phyloP scores from a whole-genome alignment of 2,888 invertebrate species.

The Pseudococcus longispinus region DNA sequence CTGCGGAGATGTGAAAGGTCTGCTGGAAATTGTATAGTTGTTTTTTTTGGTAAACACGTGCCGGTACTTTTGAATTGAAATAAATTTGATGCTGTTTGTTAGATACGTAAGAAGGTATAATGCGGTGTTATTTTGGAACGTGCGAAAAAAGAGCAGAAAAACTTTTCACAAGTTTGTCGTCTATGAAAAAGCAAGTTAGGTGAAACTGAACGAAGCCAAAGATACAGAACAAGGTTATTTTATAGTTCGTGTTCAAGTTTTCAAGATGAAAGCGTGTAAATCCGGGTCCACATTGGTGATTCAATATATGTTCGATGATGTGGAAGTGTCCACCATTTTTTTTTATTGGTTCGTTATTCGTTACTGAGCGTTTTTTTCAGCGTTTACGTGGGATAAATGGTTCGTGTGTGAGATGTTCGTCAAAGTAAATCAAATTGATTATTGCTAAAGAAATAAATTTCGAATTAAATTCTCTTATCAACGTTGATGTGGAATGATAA shows the following conservation, averaged over 20 bases:
- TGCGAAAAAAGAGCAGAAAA: neutral
- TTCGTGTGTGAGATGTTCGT: too few species aligned
- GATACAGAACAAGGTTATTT: neutral
- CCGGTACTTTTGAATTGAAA: neutral
- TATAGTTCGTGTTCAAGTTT: neutral
- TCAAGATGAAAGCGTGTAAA: neutral
- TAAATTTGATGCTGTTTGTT: neutral
- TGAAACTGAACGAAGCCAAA: neutral
- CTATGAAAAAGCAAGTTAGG: neutral
- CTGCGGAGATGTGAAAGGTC: neutral
- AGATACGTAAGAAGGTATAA: neutral
- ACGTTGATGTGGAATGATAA: too few species aligned
- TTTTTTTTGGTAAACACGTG: neutral
- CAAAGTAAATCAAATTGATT: too few species aligned
- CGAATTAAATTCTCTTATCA: too few species aligned
- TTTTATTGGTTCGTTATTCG: neutral
- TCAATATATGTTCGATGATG: neutral
- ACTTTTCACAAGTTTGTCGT: neutral
- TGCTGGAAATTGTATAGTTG: neutral
- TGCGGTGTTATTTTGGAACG: neutral
- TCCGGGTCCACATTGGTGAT: neutral
- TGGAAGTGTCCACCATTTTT: neutral
- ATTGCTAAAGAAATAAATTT: too few species aligned
- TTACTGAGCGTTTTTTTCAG: neutral
- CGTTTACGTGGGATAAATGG: too few species aligned